Percentiles rank a stretch among this genome's conserved stretches.
Evolutionary conservation across 2,113 vertebrate genomes (phyloP).

Genomic region (Lepus americanus): DNA sequence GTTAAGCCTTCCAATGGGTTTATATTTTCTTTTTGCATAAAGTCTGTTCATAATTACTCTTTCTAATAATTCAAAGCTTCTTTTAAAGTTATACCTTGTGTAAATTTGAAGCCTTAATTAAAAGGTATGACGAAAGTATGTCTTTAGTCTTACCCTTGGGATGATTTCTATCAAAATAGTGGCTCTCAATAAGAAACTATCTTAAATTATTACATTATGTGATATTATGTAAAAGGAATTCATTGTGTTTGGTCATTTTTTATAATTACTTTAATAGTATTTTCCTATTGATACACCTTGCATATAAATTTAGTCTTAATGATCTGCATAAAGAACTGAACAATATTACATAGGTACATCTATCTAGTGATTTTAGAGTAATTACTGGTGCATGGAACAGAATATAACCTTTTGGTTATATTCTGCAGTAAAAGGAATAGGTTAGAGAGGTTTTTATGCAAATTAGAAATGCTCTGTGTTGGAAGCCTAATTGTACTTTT

Average conservation of each 20-base stretch:
- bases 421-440: constrained; percentile 87
- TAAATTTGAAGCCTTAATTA: constrained; percentile 85
- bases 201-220: constrained; percentile 87
- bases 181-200: constrained; percentile 81
- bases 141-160: constrained; percentile 78
- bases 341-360: constrained; percentile 86
- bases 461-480: constrained; percentile 90
- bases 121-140: constrained; percentile 82
- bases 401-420: constrained; percentile 91
- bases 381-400: constrained; percentile 88
- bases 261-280: constrained; percentile 89
- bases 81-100: constrained; percentile 85
- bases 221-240: constrained; percentile 84
- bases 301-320: constrained; percentile 88
- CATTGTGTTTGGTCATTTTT: constrained; percentile 86
- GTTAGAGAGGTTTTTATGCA: constrained; percentile 91
- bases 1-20: constrained; percentile 77
- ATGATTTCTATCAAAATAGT: constrained; percentile 83
- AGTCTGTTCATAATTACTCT: constrained; percentile 83
- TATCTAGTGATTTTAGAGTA: constrained; percentile 89
- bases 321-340: constrained; percentile 87
- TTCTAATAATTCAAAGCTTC: constrained; percentile 82
- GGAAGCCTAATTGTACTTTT: constrained; percentile 92
- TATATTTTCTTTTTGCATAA: constrained; percentile 82
- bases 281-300: constrained; percentile 87